Base-by-base conservation (phyloP, 2,113 vertebrate species). In the Sorex fumeus region DNA sequence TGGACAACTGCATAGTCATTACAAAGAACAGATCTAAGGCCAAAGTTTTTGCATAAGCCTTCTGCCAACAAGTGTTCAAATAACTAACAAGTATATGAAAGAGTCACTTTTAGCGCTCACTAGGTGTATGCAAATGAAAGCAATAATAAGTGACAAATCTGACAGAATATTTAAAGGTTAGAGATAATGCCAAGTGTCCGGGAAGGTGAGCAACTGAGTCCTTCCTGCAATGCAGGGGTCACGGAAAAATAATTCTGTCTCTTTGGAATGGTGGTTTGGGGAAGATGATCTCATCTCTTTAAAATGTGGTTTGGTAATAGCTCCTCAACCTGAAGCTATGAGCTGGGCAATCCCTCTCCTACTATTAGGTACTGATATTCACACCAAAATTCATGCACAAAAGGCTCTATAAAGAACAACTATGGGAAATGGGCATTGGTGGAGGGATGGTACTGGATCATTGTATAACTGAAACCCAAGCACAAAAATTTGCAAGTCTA, bases 91-190 rank as follows among this genome's bases (percentile, higher is more conserved):
- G 57, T 10, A 78, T 43, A 16, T 34, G 43, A 90, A 45, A 72
- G 23, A 66, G n/a, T 70, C 25, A 34, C 21, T 7, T 94, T 53
- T 77, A 19, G 10, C 11, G 64, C 1, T 77, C 69, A 34, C 36
- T n/a, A 45, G 79, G 16, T 84, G 81, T 12, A 83, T 28, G 47
- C 5, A 75, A 71, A 81, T 67, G 36, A 92, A 87, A 84, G 23
- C 27, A 50, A 75, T 45, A 66, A 67, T 70, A 32, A 81, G 70
- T 34, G 11, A 16, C 19, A 18, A 28, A 66, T 12, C 23, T 11
- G 90, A 27, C 0, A 69, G 67, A 87, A 80, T 30, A 4, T 64
- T 75, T 66, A 78, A 64, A 70, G 60, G 69, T 53, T 75, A 83
- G 34, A 78, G 9, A 95, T 15, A 19, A 71, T 30, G 32, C 8